These are phyloP conservation scores for Lagopus muta DNA, from an alignment of 2,113 vertebrate genomes.

Conservation along the genomic window DNA sequence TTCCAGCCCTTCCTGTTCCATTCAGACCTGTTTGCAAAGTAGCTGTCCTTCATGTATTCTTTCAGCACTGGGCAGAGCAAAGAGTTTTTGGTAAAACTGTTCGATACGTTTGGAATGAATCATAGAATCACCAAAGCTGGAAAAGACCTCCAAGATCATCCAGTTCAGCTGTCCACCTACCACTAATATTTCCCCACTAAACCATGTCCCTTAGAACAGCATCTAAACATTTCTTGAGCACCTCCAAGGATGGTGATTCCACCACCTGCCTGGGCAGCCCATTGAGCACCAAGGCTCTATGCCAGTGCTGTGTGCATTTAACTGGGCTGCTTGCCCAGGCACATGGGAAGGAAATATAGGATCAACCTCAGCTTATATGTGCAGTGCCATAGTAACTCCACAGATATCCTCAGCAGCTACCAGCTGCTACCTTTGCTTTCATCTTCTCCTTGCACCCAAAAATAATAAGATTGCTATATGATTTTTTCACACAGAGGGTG, in stretches of 20 bases:
- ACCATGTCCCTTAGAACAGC: too few species aligned
- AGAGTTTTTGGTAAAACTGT: not conserved
- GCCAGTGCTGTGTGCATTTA: not conserved
- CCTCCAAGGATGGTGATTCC: too few species aligned
- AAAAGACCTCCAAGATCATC: too few species aligned
- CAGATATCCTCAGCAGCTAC: not conserved
- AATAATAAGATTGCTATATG: not conserved
- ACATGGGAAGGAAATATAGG: not conserved
- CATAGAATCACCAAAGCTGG: too few species aligned
- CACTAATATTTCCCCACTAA: too few species aligned
- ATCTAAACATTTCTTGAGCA: too few species aligned
- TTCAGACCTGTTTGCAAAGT: not conserved
- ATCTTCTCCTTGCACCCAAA: not conserved
- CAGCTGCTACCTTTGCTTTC: not conserved
- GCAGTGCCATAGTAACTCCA: not conserved
- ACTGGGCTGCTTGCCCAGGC: constrained; percentile 10
- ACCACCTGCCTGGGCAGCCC: too few species aligned
- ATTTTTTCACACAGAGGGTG: not conserved
- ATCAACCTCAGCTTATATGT: not conserved
- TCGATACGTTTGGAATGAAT: too few species aligned
- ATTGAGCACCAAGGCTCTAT: not conserved
- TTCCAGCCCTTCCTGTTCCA: not conserved
- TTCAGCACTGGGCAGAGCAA: not conserved
- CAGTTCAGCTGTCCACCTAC: too few species aligned
- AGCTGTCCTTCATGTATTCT: not conserved